phyloP scores from a whole-genome alignment of 2,113 vertebrate genomes.

The Xerus inauris region DNA sequence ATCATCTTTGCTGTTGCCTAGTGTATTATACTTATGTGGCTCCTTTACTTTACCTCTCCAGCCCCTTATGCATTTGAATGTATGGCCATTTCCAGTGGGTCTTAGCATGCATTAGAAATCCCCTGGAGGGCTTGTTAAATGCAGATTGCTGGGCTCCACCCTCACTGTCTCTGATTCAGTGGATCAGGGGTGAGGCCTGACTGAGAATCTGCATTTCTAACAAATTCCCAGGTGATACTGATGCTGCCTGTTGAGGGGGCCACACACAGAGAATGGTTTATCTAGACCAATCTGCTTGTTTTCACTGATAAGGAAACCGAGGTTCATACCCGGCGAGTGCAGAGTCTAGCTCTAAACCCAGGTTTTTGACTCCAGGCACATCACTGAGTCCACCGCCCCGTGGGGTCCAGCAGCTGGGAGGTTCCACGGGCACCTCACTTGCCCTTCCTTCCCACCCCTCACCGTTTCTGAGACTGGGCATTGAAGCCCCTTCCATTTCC shows the following conservation, averaged over 20 bases:
- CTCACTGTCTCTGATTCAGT: background rate
- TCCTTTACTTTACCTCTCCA: background rate
- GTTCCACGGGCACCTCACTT: background rate
- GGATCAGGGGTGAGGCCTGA: background rate
- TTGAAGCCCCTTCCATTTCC: conserved; percentile 52
- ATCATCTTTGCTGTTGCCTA: background rate
- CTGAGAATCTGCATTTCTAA: conserved; percentile 33
- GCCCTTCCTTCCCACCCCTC: background rate
- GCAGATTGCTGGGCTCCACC: background rate
- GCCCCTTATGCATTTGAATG: background rate
- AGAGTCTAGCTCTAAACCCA: background rate
- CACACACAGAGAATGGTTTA: background rate
- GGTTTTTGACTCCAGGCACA: background rate
- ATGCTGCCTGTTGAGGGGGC: background rate
- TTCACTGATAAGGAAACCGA: background rate
- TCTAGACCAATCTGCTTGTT: background rate
- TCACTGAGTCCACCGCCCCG: background rate
- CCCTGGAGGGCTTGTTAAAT: background rate
- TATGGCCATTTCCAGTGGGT: background rate
- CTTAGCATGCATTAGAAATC: background rate
- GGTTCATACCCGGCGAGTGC: background rate
- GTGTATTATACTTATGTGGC: background rate
- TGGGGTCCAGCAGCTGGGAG: background rate
- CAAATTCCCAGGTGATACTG: background rate
- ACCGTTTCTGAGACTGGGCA: background rate